These are phyloP conservation scores for Cricetomys ansorgei DNA, from an alignment of 2,113 vertebrate genomes.

Conservation along the genomic window DNA sequence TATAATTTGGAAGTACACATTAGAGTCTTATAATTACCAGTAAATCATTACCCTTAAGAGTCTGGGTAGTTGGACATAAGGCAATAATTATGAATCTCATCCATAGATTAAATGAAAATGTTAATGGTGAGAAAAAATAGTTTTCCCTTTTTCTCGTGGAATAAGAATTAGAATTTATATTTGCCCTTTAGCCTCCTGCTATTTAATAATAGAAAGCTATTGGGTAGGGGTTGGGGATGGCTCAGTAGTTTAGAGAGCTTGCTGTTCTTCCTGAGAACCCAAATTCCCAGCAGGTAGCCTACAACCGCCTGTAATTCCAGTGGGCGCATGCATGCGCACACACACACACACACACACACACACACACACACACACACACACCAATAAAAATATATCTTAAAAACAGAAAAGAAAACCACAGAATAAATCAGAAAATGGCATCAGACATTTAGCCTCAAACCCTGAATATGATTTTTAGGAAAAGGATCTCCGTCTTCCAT, in stretches of 20 bases:
- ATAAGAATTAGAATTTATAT: not conserved
- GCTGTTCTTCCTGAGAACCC: not conserved
- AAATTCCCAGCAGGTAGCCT: not conserved
- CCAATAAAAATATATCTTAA: not conserved
- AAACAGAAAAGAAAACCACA: not conserved
- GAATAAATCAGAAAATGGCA: not conserved
- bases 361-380: not conserved
- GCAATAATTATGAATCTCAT: slow-evolving; percentile 9
- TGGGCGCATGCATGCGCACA: not conserved
- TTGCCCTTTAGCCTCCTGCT: not conserved
- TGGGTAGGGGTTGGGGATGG: not conserved
- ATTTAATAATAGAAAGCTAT: not conserved
- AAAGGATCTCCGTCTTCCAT: not conserved
- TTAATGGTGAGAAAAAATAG: slow-evolving; percentile 12
- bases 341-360: not conserved
- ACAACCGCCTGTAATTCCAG: not conserved
- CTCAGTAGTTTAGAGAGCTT: not conserved
- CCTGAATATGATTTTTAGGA: not conserved
- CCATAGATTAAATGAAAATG: slow-evolving; percentile 19
- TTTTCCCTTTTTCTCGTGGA: not conserved
- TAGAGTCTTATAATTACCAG: not conserved
- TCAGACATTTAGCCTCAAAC: not conserved
- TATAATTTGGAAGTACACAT: not conserved
- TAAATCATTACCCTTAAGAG: not conserved
- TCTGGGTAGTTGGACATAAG: not conserved